Evolutionary conservation across 2,113 vertebrate genomes (phyloP).

Genomic region (Struthidea cinerea): DNA sequence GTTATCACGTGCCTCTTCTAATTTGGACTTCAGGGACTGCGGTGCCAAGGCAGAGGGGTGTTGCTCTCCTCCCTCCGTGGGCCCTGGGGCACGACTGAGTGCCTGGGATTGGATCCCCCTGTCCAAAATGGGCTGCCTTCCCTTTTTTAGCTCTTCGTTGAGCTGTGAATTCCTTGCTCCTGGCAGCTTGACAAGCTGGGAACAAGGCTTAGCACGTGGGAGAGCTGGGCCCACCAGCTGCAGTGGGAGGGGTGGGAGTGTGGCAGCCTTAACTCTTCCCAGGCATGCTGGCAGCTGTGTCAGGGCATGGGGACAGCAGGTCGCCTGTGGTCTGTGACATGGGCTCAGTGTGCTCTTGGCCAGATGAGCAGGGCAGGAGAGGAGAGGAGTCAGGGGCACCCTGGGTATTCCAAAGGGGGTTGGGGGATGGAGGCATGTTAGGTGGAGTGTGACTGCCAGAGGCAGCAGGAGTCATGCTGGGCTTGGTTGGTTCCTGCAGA

Average conservation of each 20-base stretch:
- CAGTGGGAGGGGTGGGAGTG: conserved; percentile 45
- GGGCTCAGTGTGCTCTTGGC: neutral
- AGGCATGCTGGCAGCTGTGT: neutral
- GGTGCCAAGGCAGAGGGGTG: conserved; percentile 42
- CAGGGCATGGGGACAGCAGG: neutral
- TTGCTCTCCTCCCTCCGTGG: conserved; percentile 6
- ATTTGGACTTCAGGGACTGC: conserved; percentile 2
- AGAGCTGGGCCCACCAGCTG: conserved; percentile 63
- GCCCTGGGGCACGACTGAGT: conserved; percentile 69
- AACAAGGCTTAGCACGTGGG: conserved; percentile 84
- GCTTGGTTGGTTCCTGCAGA: neutral
- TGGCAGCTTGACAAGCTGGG: conserved; percentile 83
- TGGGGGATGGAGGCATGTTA: neutral
- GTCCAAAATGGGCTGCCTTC: conserved; percentile 89
- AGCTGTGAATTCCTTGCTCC: conserved; percentile 82
- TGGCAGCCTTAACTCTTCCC: conserved; percentile 50
- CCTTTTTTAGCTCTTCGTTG: conserved; percentile 90
- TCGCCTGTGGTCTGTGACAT: neutral
- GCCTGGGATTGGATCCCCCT: conserved; percentile 81
- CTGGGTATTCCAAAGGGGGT: neutral
- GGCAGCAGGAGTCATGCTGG: neutral
- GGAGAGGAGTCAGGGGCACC: neutral
- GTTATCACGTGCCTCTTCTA: conserved; percentile 66
- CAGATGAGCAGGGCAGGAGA: neutral
- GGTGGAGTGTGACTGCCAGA: neutral